Conservation (phyloP, 2,888 invertebrate species). For the Drosophila kuntzei region DNA sequence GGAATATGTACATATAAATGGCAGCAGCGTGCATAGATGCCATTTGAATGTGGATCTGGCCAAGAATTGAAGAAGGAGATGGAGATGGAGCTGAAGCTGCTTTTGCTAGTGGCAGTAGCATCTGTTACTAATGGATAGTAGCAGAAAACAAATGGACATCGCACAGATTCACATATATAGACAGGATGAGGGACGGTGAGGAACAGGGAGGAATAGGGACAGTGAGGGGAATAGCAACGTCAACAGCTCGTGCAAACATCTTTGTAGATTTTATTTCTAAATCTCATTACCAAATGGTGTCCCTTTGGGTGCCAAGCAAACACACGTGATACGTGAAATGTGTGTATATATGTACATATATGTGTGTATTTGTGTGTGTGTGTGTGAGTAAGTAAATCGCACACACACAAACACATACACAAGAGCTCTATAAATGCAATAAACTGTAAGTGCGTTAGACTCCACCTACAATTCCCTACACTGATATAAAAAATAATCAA, state of each 20-base stretch:
- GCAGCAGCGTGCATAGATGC: conserved; percentile 64
- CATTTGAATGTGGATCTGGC: conserved; percentile 71
- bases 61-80: conserved; percentile 14
- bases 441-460: conserved; percentile 76
- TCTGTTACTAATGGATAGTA: conserved; percentile 79
- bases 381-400: conserved; percentile 40
- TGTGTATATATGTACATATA: background rate
- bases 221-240: conserved; percentile 48
- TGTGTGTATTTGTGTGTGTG: conserved; percentile 27
- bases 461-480: background rate
- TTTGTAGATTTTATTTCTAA: conserved; percentile 81
- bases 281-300: conserved; percentile 81
- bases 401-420: conserved; percentile 22
- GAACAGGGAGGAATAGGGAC: background rate
- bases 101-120: conserved; percentile 72
- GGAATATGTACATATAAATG: conserved; percentile 62
- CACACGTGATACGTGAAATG: conserved; percentile 47
- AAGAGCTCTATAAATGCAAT: conserved; percentile 69
- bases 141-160: conserved; percentile 82
- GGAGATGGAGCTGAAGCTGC: conserved; percentile 22
- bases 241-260: conserved; percentile 81
- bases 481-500: too few species aligned
- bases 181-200: background rate
- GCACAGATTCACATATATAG: conserved; percentile 58
- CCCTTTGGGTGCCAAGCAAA: conserved; percentile 60